A percentile compares a stretch with the other conserved stretches of the same genome.
Evolutionary conservation across 2,797 vertebrate genomes (phyloP).

Genomic region (Protonibea diacanthus): DNA sequence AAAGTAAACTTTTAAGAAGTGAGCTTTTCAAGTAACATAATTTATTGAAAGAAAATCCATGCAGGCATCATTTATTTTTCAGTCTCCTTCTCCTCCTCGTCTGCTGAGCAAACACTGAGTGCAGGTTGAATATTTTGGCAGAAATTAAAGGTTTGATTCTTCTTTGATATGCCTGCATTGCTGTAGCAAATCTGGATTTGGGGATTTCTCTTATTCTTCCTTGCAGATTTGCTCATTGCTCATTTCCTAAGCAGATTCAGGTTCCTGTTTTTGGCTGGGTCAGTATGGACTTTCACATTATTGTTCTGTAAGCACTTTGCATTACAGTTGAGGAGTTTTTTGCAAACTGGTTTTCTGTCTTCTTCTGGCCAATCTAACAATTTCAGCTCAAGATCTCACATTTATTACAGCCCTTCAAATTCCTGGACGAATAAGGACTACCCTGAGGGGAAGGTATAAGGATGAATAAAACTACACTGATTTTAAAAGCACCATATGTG

Average conservation of each 20-base stretch:
- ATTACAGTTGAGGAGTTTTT: not conserved
- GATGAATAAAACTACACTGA: not conserved
- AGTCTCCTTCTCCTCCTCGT: not conserved
- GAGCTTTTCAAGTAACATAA: not conserved
- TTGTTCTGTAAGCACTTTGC: not conserved
- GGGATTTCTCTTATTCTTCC: not conserved
- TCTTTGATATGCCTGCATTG: not conserved
- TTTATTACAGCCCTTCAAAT: not conserved
- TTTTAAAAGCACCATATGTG: not conserved
- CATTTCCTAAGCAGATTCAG: not conserved
- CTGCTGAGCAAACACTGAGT: not conserved
- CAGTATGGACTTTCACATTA: not conserved
- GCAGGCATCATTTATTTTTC: not conserved
- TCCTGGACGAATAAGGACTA: not conserved
- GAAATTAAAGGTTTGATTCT: conserved; percentile 1
- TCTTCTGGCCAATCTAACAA: not conserved
- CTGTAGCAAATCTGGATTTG: conserved; percentile 9
- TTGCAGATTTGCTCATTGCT: conserved; percentile 11
- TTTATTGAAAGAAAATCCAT: not conserved
- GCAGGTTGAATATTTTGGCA: not conserved
- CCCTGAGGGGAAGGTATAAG: not conserved
- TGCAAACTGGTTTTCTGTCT: not conserved
- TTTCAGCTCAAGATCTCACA: not conserved
- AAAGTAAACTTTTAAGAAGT: not conserved
- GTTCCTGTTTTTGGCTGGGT: conserved; percentile 1